These are phyloP conservation scores for Caenorhabditis japonica DNA, from an alignment of 2,888 invertebrate genomes.

Conservation along the genomic window DNA sequence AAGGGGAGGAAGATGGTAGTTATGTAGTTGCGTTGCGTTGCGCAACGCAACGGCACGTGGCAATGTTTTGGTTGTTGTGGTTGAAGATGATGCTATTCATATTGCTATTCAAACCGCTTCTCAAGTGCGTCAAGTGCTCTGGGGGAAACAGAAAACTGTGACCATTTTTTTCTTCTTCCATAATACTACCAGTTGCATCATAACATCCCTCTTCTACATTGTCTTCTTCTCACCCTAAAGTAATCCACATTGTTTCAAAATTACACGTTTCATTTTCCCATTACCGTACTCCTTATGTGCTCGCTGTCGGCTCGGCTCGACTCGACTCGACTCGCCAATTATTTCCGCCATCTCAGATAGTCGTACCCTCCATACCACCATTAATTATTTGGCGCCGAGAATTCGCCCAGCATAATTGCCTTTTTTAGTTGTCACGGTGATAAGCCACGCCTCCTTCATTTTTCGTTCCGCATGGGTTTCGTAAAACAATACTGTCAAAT, in stretches of 20 bases:
- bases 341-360: constrained; percentile 11
- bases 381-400: constrained; percentile 34
- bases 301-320: constrained; percentile 7
- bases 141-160: constrained; percentile 24
- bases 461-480: background rate
- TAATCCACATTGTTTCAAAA: background rate
- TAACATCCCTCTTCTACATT: constrained; percentile 2
- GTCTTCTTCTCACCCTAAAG: background rate
- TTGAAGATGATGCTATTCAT: constrained; percentile 10
- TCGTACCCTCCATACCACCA: no score
- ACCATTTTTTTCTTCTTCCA: no score
- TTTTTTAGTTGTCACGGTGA: constrained; percentile 4
- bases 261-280: background rate
- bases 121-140: constrained; percentile 49
- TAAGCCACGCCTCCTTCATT: constrained; percentile 16
- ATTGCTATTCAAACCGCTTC: constrained; percentile 43
- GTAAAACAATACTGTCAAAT: background rate
- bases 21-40: background rate
- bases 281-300: constrained; percentile 19
- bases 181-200: constrained; percentile 30
- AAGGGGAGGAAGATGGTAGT: constrained; percentile 5
- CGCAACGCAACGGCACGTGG: constrained; percentile 20
- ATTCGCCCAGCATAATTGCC: constrained; percentile 15
- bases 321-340: constrained; percentile 7
- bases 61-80: background rate